These are phyloP conservation scores for Cricetomys ansorgei DNA, from an alignment of 2,113 vertebrate species.

Conservation along the genomic window DNA sequence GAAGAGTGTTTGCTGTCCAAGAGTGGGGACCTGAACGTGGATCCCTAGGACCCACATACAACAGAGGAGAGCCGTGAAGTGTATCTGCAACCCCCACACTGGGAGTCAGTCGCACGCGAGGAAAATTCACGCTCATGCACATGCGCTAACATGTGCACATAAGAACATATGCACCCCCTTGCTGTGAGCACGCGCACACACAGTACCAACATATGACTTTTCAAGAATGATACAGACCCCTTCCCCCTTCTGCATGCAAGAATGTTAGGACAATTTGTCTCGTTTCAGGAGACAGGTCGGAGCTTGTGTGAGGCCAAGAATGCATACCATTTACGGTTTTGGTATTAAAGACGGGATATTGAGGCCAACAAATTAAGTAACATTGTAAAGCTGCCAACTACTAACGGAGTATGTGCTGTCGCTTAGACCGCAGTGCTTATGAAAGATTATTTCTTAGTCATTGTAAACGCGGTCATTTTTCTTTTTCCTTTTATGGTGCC, in stretches of 20 bases:
- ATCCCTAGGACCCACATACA: neutral
- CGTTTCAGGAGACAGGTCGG: constrained; percentile 51
- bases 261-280: constrained; percentile 62
- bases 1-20: neutral
- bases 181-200: neutral
- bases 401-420: neutral
- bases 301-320: constrained; percentile 12
- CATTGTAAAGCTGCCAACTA: constrained; percentile 30
- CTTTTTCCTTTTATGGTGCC: constrained; percentile 16
- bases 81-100: neutral
- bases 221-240: neutral
- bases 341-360: constrained; percentile 49
- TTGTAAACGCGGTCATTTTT: constrained; percentile 30
- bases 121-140: too few relatives aligned
- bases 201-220: neutral
- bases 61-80: too few relatives aligned
- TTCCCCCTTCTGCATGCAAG: constrained; percentile 35
- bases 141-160: neutral
- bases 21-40: neutral
- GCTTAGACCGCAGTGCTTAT: constrained; percentile 32
- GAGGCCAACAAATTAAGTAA: constrained; percentile 71
- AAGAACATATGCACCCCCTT: neutral
- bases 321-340: constrained; percentile 31
- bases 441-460: constrained; percentile 63
- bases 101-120: neutral